A percentile compares a stretch with the other conserved stretches of the same genome.
phyloP scores from a whole-genome alignment of 2,888 invertebrate genomes.

The Nomada ruficornis region DNA sequence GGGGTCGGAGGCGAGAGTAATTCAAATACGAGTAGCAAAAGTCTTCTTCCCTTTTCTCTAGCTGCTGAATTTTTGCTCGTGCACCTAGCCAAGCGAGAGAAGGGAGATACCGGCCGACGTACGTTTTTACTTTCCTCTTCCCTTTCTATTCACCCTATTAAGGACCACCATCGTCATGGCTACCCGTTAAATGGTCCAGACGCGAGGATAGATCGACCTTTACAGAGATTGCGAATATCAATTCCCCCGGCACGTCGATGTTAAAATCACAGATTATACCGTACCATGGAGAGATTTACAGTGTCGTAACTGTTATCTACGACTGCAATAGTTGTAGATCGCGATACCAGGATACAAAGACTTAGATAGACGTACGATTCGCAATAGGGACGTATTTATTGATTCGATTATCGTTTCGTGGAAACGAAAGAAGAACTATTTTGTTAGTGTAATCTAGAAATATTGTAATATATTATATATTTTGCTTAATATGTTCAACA shows the following conservation, averaged over 20 bases:
- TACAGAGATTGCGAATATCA: conserved; percentile 64
- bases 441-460: neutral
- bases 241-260: conserved; percentile 50
- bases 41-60: conserved; percentile 31
- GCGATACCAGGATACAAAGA: conserved; percentile 27
- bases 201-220: conserved; percentile 54
- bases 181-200: conserved; percentile 70
- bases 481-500: too few relatives aligned
- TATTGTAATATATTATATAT: neutral
- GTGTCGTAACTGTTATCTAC: conserved; percentile 54
- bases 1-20: conserved; percentile 30
- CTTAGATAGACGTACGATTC: neutral
- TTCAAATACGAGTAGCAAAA: conserved; percentile 52
- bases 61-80: conserved; percentile 48
- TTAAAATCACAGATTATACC: conserved; percentile 46
- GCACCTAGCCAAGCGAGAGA: conserved; percentile 47
- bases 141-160: conserved; percentile 58
- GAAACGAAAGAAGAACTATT: neutral
- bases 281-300: conserved; percentile 45
- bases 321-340: conserved; percentile 20
- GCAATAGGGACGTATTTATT: conserved; percentile 38
- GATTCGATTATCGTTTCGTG: conserved; percentile 38
- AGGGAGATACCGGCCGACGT: conserved; percentile 55
- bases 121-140: conserved; percentile 42
- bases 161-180: conserved; percentile 63